Conservation (phyloP, 2,113 vertebrate species). For the Ginglymostoma cirratum region DNA sequence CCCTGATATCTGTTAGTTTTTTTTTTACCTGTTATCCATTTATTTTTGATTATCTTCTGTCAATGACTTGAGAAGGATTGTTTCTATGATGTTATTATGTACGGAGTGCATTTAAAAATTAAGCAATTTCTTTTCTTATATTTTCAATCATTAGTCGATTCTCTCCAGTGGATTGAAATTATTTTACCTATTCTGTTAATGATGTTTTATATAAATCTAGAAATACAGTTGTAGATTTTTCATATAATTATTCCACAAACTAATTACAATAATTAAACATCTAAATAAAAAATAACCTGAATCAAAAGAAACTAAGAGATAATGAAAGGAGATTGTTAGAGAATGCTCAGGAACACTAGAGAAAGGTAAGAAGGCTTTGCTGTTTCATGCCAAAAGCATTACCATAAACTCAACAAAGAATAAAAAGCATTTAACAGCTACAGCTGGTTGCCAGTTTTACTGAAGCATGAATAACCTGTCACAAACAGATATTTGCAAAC, state of each 20-base stretch:
- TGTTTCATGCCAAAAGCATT: conserved; percentile 32
- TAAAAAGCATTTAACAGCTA: conserved; percentile 38
- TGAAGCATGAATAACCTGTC: conserved; percentile 37
- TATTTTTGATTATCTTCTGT: background rate
- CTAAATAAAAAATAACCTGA: background rate
- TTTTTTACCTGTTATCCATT: background rate
- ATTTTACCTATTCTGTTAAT: background rate
- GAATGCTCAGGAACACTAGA: background rate
- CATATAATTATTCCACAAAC: background rate
- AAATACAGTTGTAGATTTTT: background rate
- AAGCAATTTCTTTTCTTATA: background rate
- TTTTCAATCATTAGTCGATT: background rate
- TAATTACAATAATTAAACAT: conserved; percentile 3
- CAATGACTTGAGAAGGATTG: background rate
- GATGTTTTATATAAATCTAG: background rate
- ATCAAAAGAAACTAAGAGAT: background rate
- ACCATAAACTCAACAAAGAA: conserved; percentile 35
- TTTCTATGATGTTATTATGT: background rate
- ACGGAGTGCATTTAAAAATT: background rate
- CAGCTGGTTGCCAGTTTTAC: conserved; percentile 29
- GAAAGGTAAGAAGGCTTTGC: conserved; percentile 29
- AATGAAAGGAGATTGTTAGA: background rate
- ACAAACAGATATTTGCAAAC: conserved; percentile 38
- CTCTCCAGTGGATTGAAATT: background rate
- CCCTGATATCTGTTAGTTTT: background rate